These are phyloP conservation scores for Acholoe squamosa DNA, from an alignment of 2,888 invertebrate genomes.

Conservation along the genomic window DNA sequence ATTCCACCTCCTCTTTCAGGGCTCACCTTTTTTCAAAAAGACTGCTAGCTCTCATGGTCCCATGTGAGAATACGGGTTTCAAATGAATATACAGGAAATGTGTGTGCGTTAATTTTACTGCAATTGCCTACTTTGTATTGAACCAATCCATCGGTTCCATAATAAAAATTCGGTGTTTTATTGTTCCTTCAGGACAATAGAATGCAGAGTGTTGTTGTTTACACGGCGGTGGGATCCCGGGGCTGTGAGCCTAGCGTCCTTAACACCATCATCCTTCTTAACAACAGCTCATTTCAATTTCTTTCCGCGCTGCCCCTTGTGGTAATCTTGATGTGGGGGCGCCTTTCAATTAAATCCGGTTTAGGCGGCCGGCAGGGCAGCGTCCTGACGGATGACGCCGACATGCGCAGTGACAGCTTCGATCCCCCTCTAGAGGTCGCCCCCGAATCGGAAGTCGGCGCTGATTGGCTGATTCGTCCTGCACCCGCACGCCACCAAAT, in stretches of 20 bases:
- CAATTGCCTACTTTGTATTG: too few species aligned
- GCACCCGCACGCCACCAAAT: slow-evolving; percentile 22
- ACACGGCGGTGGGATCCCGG: background rate
- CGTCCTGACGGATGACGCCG: slow-evolving; percentile 47
- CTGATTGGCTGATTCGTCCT: slow-evolving; percentile 40
- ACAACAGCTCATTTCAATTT: slow-evolving; percentile 26
- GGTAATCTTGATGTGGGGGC: slow-evolving; percentile 18
- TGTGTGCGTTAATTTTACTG: too few species aligned
- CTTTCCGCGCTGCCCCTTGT: background rate
- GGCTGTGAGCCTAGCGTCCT: background rate
- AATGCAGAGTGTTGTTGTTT: background rate
- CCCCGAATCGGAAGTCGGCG: slow-evolving; percentile 27
- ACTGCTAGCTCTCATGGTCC: too few species aligned
- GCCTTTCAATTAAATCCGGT: slow-evolving; percentile 44
- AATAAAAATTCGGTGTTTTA: background rate
- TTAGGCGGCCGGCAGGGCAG: background rate
- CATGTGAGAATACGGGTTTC: too few species aligned
- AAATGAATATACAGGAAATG: too few species aligned
- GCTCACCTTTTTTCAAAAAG: too few species aligned
- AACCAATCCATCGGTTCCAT: background rate
- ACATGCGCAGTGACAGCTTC: slow-evolving; percentile 20
- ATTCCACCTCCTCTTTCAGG: too few species aligned
- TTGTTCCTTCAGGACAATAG: background rate
- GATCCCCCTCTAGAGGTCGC: background rate
- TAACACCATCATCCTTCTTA: slow-evolving; percentile 54